Base-by-base conservation (phyloP, 2,797 vertebrate genomes). In the Ataeniobius toweri region DNA sequence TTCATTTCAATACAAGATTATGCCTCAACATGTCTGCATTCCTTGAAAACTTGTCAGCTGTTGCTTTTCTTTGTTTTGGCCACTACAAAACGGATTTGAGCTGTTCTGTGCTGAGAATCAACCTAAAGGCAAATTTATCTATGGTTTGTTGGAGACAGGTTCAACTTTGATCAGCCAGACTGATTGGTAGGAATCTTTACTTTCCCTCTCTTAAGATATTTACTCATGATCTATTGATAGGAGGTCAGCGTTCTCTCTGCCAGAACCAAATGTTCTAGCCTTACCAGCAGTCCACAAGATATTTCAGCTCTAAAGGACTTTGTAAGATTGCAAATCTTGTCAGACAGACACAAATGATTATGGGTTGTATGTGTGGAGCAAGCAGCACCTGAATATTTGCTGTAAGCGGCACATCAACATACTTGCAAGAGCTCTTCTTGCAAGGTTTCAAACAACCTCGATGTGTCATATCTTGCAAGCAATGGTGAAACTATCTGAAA, bases 231-330 rank as follows among this genome's bases (percentile, higher is more conserved):
- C 78, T 87, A 83, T 89, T 85, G 79, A 82, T 48, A 77, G 90
- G 90, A 91, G 28, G 78, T 16, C 12, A 36, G 73, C 82, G 81
- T 74, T 67, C 78, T 26, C 65, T 80, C 86, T 85, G 88, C 88
- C 90, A 89, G 83, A 76, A 51, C 69, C 85, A 88, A 91, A 85
- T 72, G 82, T 67, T 89, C 77, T 83, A 91, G 90, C 89, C 89
- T 85, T 72, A 36, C 20, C 67, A 67, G 83, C 83, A 65, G 71
- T 81, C 77, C 85, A 71, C 67, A 78, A 89, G 89, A 77, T 80
- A 86, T 88, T 88, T 85, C 80, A 80, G 58, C 79, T 86, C 90
- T 82, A 74, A 81, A 84, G 70, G 78, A 85, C 88, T 88, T 80
- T 74, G 86, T 65, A 24, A 73, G 55, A 84, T 81, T 39, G 3